Evolutionary conservation across 1,140 invertebrate species (phyloP), one percentile per base, ranked within the genome.

Genomic region (Philotrypesis tridentata): DNA sequence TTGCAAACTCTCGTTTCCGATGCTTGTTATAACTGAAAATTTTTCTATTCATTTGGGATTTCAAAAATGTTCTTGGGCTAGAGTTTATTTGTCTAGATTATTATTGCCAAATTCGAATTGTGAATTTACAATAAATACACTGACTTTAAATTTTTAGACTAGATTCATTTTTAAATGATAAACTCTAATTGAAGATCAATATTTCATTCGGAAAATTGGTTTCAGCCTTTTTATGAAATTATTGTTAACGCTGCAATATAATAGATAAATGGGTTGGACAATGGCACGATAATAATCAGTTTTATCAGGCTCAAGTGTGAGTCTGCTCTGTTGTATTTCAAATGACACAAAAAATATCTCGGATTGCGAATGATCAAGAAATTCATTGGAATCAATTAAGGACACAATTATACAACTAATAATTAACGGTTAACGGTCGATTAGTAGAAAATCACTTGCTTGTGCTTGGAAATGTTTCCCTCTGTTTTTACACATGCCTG

Each of bases 401-500:
- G 90, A 91, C 89, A 91, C 90, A 91, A 91, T 91, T 91, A 91
- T 91, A 91, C 89, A 87, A 88, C 83, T 86, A 86, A 84, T 88
- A 86, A 68, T 68, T 79, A 78, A 79, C 23, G 70, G 61, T 73
- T 83, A 43, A 83, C 27, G 40, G 63, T 79, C 60, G 63, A 63
- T 29, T 21, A 40, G 48, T 74, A 83, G 82, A 79, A 67, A 80
- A 17, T 73, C 84, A 79, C 83, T 78, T 86, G 88, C 86, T 87
- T 89, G 85, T 87, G 90, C 90, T 89, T 90, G 84, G 83, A 79
- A 87, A 87, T 89, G 84, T 85, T 83, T 83, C 78, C n/a, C 82
- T 55, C 63, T 40, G 27, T 76, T 27, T 77, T 55, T 75, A 85
- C 71, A 82, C 33, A 82, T 61, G 60, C 55, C 65, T 82, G 67